Evolutionary conservation across 2,797 vertebrate species (phyloP), one percentile per base, ranked within the genome.

Genomic region (Pipistrellus pipistrellus): DNA sequence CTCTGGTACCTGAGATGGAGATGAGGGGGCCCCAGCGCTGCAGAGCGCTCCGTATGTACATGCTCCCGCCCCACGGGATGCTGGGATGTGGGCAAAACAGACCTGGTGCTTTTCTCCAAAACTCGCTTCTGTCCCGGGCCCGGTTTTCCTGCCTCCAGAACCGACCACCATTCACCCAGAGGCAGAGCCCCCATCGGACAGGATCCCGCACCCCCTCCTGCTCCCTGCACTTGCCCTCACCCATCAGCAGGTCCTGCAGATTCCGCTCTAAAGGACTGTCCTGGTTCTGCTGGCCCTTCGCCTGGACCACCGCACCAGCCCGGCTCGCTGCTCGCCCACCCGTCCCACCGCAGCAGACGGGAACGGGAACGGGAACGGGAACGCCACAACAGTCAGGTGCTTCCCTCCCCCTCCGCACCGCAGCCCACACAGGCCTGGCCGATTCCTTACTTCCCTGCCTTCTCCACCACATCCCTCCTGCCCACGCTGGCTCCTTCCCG

Each of bases 401-500:
- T 6, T 11, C 32, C 2, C 35, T 30, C 2, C 20, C 53, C 9
- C 6, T 30, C 4, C 12, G 17, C 84, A 1, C 32, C 62, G 15
- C 68, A 53, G 48, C 9, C 23, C 89, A 14, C 14, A 7, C 13
- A 80, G 17, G 8, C 55, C 62, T 41, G 20, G 13, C 32, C 4
- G 0, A 2, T 21, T 32, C 15, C 51, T 72, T 23, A 14, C 69
- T 71, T 78, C 57, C 69, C 32, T 10, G 5, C 72, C 38, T 0
- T 14, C 20, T 4, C 30, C 0, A 1, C 15, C 17, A 7, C 55
- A 38, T 10, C 27, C 46, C 20, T 6, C 55, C 13, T 12, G 0
- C n/a, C 13, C 38, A 15, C 57, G 3, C 23, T 38, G 55, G 1
- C n/a, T 35, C 17, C 88, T 69, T 81, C 68, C 66, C n/a, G 64